Conservation (phyloP, 2,797 vertebrate species). For the Arctocebus calabarensis region DNA sequence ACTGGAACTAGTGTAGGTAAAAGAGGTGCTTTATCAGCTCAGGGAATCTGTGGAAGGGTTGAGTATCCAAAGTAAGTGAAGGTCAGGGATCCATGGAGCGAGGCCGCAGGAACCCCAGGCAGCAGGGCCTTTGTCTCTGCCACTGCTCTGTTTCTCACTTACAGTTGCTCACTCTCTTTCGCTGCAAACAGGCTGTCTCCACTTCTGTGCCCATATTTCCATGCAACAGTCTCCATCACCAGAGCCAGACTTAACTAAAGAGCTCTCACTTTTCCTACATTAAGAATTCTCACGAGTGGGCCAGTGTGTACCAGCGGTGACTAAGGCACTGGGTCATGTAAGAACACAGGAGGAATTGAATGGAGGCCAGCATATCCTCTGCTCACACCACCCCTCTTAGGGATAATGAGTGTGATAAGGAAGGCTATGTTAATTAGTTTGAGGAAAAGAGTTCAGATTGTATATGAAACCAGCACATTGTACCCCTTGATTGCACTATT, state of each 20-base stretch:
- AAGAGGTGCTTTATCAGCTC: background rate
- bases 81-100: background rate
- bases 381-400: background rate
- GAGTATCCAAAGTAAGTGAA: background rate
- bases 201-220: background rate
- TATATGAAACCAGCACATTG: too few species aligned
- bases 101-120: background rate
- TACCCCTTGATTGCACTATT: too few species aligned
- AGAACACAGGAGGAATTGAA: background rate
- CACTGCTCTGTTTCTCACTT: background rate
- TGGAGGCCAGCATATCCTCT: background rate
- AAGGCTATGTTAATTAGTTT: too few species aligned
- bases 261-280: background rate
- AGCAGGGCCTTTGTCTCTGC: background rate
- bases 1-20: background rate
- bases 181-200: background rate
- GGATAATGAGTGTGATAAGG: slow-evolving; percentile 25
- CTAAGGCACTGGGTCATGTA: background rate
- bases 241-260: background rate
- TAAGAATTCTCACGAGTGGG: background rate
- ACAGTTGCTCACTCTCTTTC: background rate
- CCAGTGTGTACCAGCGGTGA: background rate
- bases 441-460: too few species aligned
- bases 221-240: background rate
- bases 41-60: background rate